phyloP scores from a whole-genome alignment of 2,888 invertebrate genomes.

The Drosophila austrosaltans region DNA sequence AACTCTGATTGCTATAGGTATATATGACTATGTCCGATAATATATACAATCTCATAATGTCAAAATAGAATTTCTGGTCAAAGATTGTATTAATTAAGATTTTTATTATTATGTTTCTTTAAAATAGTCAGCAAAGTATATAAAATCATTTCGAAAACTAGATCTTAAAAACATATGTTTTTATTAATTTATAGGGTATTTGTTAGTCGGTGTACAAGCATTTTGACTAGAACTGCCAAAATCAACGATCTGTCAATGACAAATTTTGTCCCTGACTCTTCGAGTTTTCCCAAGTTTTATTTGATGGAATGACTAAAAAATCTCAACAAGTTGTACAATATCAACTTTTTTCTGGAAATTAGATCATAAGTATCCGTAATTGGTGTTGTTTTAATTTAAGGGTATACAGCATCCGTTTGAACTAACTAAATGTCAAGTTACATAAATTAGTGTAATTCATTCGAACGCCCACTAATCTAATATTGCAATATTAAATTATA shows the following conservation, averaged over 20 bases:
- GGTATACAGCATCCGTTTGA: background rate
- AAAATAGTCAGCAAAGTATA: too few species aligned
- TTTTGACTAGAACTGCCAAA: conserved; percentile 18
- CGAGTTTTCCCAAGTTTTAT: background rate
- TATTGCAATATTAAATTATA: conserved; percentile 21
- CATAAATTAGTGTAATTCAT: conserved; percentile 4
- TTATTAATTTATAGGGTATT: background rate
- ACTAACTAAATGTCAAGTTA: conserved; percentile 1
- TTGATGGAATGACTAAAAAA: background rate
- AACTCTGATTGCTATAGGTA: too few species aligned
- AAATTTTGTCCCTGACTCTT: background rate
- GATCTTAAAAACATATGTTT: too few species aligned
- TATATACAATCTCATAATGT: too few species aligned
- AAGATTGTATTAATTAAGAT: too few species aligned
- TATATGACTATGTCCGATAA: too few species aligned
- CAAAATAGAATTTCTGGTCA: too few species aligned
- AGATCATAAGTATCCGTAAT: background rate
- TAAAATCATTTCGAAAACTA: too few species aligned
- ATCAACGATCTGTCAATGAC: conserved; percentile 21
- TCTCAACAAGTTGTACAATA: too few species aligned
- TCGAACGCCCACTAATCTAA: background rate
- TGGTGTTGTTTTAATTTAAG: background rate
- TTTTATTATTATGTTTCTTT: too few species aligned
- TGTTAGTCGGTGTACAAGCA: background rate
- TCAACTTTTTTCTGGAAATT: background rate